phyloP scores from a whole-genome alignment of 2,888 invertebrate genomes.

The Cistogaster globosa region DNA sequence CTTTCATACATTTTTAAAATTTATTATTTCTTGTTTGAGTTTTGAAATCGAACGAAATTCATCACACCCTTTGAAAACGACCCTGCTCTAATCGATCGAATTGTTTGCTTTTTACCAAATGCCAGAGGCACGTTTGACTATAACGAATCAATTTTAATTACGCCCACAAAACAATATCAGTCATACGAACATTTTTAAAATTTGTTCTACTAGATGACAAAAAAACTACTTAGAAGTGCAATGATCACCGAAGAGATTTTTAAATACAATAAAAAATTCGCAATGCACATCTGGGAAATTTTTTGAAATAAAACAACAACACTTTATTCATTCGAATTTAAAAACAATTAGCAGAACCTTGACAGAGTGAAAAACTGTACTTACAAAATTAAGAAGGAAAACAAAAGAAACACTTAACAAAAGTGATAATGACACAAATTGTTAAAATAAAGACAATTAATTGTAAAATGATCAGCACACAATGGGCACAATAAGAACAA shows the following conservation, averaged over 20 bases:
- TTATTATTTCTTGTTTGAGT: no score
- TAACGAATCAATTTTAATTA: slow-evolving; percentile 68
- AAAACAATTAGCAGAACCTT: slow-evolving; percentile 67
- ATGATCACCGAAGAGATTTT: slow-evolving; percentile 46
- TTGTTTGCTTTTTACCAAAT: neutral
- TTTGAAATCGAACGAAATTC: no score
- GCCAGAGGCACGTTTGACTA: slow-evolving; percentile 8
- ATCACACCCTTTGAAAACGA: no score
- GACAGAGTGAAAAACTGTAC: slow-evolving; percentile 25
- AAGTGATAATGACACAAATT: slow-evolving; percentile 64
- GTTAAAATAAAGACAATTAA: slow-evolving; percentile 25
- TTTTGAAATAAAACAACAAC: neutral
- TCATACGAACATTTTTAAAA: slow-evolving; percentile 2
- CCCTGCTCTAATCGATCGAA: no score
- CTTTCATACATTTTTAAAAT: no score
- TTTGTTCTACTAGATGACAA: slow-evolving; percentile 43
- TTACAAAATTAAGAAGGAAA: neutral
- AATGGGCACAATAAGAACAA: slow-evolving; percentile 26
- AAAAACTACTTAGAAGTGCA: neutral
- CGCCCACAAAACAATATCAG: slow-evolving; percentile 66
- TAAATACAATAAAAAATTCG: slow-evolving; percentile 44
- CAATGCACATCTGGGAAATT: slow-evolving; percentile 65
- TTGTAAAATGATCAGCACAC: slow-evolving; percentile 28
- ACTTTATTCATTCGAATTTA: slow-evolving; percentile 62
- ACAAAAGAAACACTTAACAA: slow-evolving; percentile 64